Evolutionary conservation across 2,888 invertebrate species (phyloP).

Genomic region (Orthosia cruda): DNA sequence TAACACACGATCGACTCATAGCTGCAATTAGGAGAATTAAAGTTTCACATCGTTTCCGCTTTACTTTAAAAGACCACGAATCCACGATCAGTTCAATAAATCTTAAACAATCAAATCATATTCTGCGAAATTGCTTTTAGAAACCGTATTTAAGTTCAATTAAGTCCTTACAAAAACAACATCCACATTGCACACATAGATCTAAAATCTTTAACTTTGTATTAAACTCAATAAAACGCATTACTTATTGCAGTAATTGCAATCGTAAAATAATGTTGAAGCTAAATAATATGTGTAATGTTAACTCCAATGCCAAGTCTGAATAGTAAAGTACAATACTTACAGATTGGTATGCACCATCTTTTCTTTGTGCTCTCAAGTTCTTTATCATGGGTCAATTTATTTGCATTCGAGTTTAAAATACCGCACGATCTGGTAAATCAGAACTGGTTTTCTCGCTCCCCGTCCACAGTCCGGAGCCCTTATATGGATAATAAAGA

Average conservation of each 20-base stretch:
- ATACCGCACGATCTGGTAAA: constrained; percentile 90
- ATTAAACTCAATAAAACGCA: constrained; percentile 38
- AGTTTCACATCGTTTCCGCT: constrained; percentile 51
- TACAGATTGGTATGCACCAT: constrained; percentile 63
- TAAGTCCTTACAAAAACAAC: constrained; percentile 9
- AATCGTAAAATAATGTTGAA: constrained; percentile 39
- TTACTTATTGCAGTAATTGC: constrained; percentile 27
- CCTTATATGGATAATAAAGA: constrained; percentile 78
- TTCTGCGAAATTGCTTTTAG: constrained; percentile 11
- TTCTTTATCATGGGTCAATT: constrained; percentile 86
- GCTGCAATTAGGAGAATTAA: constrained; percentile 45
- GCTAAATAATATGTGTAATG: constrained; percentile 44
- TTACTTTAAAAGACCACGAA: constrained; percentile 25
- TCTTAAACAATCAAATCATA: constrained; percentile 11
- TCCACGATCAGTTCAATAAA: constrained; percentile 17
- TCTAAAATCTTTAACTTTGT: not conserved
- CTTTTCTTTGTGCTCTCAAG: constrained; percentile 84
- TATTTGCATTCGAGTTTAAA: constrained; percentile 89
- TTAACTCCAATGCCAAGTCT: constrained; percentile 47
- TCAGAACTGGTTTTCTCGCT: constrained; percentile 88
- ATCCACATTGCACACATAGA: constrained; percentile 1
- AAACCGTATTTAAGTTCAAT: constrained; percentile 6
- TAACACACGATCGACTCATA: constrained; percentile 40
- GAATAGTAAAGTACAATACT: constrained; percentile 54
- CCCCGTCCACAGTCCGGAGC: constrained; percentile 75